Evolutionary conservation across 2,797 vertebrate genomes (phyloP), one percentile per base, ranked within the genome.

Genomic region (Notolepis coatsorum): DNA sequence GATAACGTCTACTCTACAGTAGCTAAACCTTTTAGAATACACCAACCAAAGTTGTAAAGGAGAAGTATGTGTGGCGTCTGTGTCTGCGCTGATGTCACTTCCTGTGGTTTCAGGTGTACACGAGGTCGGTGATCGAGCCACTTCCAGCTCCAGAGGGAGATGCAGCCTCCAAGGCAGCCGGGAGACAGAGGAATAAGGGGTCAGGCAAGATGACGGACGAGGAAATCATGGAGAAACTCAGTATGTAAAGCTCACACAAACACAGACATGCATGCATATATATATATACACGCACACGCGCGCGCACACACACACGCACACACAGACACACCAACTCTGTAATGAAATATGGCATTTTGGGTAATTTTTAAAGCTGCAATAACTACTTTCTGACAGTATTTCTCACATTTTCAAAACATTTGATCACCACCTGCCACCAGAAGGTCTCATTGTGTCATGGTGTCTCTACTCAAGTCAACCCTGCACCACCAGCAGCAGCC

Each of bases 161-260:
- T 27, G 72, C 84, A 1, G 88, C 85, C 30, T 87, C 92, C 0
- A 98, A 93, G 75, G 88, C 88, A 0, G 89, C 92, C 3, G 96
- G 98, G 57, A 95, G 90, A 71, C 93, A 94, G 87, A 98, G 96
- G 64, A 97, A 94, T 88, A 95, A 93, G 75, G 96, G 96, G n/a
- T n/a, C n/a, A 81, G 94, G 94, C 51, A 99, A 98, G 86, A 97
- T 98, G 96, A 96, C 96, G 0, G 98, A 99, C 72, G 97, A 98
- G 80, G 97, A 99, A 84, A 99, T 99, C 77, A 98, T 98, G 96
- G 97, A 98, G 65, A 99, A 96, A 90, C 94, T 99, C 72, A 91
- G 97, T 99, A 93, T 38, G 95, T 90, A 5, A 61, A 53, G 66
- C 42, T 30, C 43, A 50, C 55, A 39, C 1, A 13, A 30, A 46